Conservation (phyloP, 2,797 vertebrate genomes). For the Pseudopleuronectes americanus region DNA sequence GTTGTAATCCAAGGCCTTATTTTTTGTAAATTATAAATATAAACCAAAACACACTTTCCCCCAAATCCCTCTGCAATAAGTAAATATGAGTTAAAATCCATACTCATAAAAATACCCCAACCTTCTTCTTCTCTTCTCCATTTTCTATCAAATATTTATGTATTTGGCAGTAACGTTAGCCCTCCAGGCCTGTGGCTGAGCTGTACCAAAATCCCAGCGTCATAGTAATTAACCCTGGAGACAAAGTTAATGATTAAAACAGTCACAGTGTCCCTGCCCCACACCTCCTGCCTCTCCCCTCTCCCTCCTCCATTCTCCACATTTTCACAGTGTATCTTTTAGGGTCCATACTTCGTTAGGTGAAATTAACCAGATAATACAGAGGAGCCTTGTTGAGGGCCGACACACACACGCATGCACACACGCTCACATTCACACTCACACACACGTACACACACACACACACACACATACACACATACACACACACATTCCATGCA, state of each 20-base stretch:
- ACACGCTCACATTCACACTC: constrained; percentile 78
- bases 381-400: constrained; percentile 87
- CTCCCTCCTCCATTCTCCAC: constrained; percentile 36
- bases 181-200: constrained; percentile 46
- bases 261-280: constrained; percentile 40
- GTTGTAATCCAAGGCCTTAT: background rate
- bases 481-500: constrained; percentile 79
- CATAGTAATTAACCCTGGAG: constrained; percentile 69
- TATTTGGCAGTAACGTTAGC: constrained; percentile 33
- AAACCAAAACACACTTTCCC: background rate
- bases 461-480: constrained; percentile 82
- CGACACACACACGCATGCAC: constrained; percentile 65
- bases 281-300: constrained; percentile 17
- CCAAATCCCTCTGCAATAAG: background rate
- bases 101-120: background rate
- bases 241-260: constrained; percentile 78
- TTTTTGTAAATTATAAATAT: background rate
- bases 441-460: constrained; percentile 62
- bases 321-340: constrained; percentile 75
- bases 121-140: background rate
- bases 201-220: constrained; percentile 42
- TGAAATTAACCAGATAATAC: constrained; percentile 88
- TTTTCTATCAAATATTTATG: constrained; percentile 9
- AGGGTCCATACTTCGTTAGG: constrained; percentile 87
- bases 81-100: constrained; percentile 5